These are phyloP conservation scores for Macrostomum cliftonense DNA, from an alignment of 2,888 invertebrate species.

Conservation along the genomic window DNA sequence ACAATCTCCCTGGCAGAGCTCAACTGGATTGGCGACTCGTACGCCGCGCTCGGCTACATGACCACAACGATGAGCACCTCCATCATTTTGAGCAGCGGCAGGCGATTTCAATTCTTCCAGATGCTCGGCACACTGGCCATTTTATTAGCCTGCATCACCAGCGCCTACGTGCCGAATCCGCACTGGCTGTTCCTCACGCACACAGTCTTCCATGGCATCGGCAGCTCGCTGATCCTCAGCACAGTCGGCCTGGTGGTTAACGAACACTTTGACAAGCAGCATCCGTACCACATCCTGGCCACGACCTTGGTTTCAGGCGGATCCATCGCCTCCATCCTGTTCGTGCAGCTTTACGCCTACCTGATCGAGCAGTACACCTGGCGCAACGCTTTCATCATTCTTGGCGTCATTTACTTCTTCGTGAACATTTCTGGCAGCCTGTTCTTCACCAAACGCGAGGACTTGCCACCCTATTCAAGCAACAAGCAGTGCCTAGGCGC, in stretches of 20 bases:
- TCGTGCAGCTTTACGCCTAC: slow-evolving; percentile 10
- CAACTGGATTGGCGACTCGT: slow-evolving; percentile 12
- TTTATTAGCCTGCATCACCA: slow-evolving; percentile 7
- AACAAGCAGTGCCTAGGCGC: background rate
- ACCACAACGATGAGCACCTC: slow-evolving; percentile 9
- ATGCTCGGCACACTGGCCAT: slow-evolving; percentile 8
- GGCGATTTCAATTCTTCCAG: slow-evolving; percentile 9
- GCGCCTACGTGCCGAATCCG: slow-evolving; percentile 9
- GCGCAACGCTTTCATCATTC: slow-evolving; percentile 11
- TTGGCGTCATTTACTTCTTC: slow-evolving; percentile 11
- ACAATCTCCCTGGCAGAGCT: slow-evolving; percentile 9
- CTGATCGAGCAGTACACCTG: slow-evolving; percentile 9
- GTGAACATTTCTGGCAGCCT: slow-evolving; percentile 6
- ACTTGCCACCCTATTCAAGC: background rate
- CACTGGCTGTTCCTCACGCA: slow-evolving; percentile 13
- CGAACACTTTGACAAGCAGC: slow-evolving; percentile 12
- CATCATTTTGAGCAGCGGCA: slow-evolving; percentile 3
- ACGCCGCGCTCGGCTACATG: slow-evolving; percentile 11
- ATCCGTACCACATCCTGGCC: slow-evolving; percentile 11
- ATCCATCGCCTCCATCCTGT: slow-evolving; percentile 11
- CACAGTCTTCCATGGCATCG: slow-evolving; percentile 11
- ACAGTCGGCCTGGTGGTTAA: slow-evolving; percentile 11
- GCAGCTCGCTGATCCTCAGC: slow-evolving; percentile 9
- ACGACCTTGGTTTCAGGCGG: slow-evolving; percentile 11
- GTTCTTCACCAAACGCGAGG: slow-evolving; percentile 3